phyloP scores from a whole-genome alignment of 2,113 vertebrate genomes.

The Amazona vittata region DNA sequence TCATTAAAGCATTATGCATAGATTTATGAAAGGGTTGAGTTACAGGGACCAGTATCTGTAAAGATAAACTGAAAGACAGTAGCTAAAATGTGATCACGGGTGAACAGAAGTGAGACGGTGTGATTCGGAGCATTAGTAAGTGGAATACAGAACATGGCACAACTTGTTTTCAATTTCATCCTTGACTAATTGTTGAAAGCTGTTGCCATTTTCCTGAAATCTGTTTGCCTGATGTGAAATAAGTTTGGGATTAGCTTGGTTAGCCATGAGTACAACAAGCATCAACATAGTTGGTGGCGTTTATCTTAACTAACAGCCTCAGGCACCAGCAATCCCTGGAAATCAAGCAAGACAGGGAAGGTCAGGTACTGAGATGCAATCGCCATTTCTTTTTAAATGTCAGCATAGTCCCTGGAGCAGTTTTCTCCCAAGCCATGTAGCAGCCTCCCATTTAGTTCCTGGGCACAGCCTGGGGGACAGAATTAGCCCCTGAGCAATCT shows the following conservation, averaged over 20 bases:
- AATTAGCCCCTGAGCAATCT: neutral
- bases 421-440: neutral
- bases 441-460: neutral
- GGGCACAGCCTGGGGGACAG: neutral
- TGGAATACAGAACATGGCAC: neutral
- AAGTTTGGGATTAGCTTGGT: neutral
- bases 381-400: neutral
- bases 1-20: neutral
- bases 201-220: neutral
- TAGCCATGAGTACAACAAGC: neutral
- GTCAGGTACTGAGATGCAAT: neutral
- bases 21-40: neutral
- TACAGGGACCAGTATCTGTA: neutral
- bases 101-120: neutral
- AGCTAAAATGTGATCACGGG: neutral
- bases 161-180: neutral
- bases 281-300: neutral
- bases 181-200: neutral
- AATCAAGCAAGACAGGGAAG: neutral
- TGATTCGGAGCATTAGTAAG: neutral
- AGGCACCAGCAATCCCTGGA: neutral
- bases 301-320: neutral
- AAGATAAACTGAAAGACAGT: neutral
- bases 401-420: neutral
- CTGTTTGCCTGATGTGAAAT: neutral